Evolutionary conservation across 2,888 invertebrate genomes (phyloP).

Genomic region (Aplocera efformata): DNA sequence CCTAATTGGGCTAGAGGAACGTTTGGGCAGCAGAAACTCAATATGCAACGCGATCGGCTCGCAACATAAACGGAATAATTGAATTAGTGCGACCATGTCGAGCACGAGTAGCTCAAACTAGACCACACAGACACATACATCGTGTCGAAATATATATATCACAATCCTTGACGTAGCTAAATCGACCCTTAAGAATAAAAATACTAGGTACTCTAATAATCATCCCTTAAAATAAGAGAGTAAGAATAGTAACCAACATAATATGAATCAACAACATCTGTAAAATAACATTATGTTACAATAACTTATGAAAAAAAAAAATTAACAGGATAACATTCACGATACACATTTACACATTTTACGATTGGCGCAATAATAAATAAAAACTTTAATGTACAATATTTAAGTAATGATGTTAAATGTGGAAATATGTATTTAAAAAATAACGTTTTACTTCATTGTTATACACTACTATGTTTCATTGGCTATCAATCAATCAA

Average conservation of each 20-base stretch:
- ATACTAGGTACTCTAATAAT: conserved; percentile 9
- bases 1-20: conserved; percentile 72
- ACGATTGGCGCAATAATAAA: conserved; percentile 31
- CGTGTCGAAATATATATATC: conserved; percentile 14
- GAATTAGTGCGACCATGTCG: conserved; percentile 66
- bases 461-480: conserved; percentile 9
- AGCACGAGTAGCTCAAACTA: conserved; percentile 45
- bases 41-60: conserved; percentile 70
- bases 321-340: conserved; percentile 10
- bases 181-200: too few species aligned
- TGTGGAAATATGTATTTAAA: conserved; percentile 11
- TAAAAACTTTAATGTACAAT: conserved; percentile 26
- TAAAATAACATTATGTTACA: too few species aligned
- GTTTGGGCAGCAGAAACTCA: conserved; percentile 60
- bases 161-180: background rate
- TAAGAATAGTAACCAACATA: too few species aligned
- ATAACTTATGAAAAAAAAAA: too few species aligned
- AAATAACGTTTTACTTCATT: background rate
- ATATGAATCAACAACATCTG: too few species aligned
- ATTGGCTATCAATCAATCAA: conserved; percentile 8
- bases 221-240: too few species aligned
- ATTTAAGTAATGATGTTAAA: conserved; percentile 30
- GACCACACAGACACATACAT: conserved; percentile 44
- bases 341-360: conserved; percentile 28
- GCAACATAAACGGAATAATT: conserved; percentile 74